Evolutionary conservation across 2,888 invertebrate species (phyloP).

Genomic region (Falcaria lacertinaria): DNA sequence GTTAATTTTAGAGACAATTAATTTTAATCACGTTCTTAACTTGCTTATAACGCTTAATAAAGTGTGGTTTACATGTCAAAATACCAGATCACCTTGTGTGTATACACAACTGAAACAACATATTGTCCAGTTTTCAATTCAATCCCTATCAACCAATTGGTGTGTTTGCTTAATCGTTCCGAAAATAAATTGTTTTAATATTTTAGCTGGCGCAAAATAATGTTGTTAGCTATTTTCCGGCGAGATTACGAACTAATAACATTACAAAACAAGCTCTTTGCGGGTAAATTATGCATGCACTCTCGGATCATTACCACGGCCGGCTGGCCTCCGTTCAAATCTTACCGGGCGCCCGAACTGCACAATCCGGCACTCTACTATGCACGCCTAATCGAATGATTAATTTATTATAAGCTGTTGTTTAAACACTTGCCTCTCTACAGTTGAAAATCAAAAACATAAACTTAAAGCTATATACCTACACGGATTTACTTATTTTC

Average conservation of each 20-base stretch:
- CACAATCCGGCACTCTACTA: conserved; percentile 33
- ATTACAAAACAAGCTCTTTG: conserved; percentile 77
- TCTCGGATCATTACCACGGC: conserved; percentile 75
- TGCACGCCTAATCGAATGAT: conserved; percentile 23
- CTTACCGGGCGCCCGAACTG: conserved; percentile 51
- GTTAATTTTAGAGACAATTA: no score
- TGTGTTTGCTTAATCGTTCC: conserved; percentile 42
- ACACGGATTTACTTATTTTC: no score
- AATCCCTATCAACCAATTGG: conserved; percentile 29
- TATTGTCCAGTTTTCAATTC: conserved; percentile 20
- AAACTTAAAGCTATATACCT: no score
- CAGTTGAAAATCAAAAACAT: not conserved
- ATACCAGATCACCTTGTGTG: not conserved
- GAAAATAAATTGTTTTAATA: conserved; percentile 76
- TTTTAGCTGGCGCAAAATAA: conserved; percentile 67
- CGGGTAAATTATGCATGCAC: conserved; percentile 77
- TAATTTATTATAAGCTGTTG: conserved; percentile 8
- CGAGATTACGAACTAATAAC: conserved; percentile 79
- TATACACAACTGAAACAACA: not conserved
- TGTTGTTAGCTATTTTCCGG: conserved; percentile 69
- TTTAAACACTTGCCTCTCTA: not conserved
- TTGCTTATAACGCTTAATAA: no score
- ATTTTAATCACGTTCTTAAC: no score
- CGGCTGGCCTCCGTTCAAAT: conserved; percentile 59
- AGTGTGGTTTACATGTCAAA: no score